Percentiles rank a stretch among this genome's conserved stretches.
These are phyloP conservation scores for Oncorhynchus masou DNA, from an alignment of 2,113 vertebrate species.

Conservation along the genomic window DNA sequence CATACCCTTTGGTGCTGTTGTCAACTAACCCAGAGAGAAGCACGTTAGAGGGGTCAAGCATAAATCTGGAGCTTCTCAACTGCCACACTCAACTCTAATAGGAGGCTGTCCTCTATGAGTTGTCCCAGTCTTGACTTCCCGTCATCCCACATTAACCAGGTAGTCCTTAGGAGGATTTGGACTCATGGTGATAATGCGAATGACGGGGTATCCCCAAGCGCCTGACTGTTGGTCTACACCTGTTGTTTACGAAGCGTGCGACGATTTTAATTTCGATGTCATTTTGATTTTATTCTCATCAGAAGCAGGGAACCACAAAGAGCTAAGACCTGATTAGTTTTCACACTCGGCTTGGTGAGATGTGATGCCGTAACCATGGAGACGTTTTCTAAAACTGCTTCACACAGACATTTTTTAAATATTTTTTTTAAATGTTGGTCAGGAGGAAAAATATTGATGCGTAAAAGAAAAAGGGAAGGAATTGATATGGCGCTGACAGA, in stretches of 20 bases:
- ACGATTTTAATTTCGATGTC: no score
- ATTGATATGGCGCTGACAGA: constrained; percentile 14
- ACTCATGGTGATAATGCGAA: background rate
- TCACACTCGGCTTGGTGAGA: constrained; percentile 8
- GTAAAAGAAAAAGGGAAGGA: background rate
- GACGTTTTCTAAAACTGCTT: constrained; percentile 1
- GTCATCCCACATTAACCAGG: background rate
- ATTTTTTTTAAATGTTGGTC: background rate
- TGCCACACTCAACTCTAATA: background rate
- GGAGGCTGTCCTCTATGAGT: background rate
- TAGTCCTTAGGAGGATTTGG: background rate
- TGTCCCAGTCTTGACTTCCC: background rate
- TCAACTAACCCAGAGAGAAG: background rate
- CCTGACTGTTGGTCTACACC: no score
- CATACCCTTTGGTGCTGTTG: background rate
- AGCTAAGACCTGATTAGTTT: constrained; percentile 15
- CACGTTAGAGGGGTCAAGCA: no score
- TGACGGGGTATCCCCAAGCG: background rate
- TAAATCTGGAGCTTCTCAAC: no score
- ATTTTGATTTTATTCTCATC: background rate
- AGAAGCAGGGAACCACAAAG: constrained; percentile 1
- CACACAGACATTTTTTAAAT: background rate
- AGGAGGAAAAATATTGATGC: no score
- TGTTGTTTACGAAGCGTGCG: no score
- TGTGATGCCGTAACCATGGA: constrained; percentile 17